Evolutionary conservation across 1,140 invertebrate species (phyloP).

Genomic region (Pinna nobilis): DNA sequence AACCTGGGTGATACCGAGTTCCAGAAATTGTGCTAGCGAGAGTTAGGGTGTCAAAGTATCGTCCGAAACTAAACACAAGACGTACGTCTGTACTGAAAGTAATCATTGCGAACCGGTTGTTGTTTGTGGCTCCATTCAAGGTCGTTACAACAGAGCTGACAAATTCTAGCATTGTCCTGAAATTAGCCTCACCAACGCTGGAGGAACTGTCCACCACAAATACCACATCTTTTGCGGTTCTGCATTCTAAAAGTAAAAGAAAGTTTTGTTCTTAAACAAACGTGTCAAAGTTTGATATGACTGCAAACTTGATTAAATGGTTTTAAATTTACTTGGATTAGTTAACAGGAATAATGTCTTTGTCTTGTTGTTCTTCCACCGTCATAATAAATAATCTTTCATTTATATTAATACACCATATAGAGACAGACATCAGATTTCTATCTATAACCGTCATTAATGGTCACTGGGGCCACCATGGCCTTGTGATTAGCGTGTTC

Average conservation of each 20-base stretch:
- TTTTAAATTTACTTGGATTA: no score
- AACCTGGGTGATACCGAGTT: constrained; percentile 59
- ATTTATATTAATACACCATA: no score
- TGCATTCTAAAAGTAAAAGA: constrained; percentile 53
- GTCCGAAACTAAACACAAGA: constrained; percentile 60
- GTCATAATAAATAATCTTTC: no score
- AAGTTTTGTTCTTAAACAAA: no score
- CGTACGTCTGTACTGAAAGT: constrained; percentile 59
- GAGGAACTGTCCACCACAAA: constrained; percentile 66
- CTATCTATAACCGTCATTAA: no score
- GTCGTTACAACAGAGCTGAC: constrained; percentile 52
- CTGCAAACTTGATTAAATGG: no score
- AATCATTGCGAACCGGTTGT: constrained; percentile 61
- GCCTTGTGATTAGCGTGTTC: no score
- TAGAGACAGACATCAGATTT: no score
- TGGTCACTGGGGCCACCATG: no score
- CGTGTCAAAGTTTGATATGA: no score
- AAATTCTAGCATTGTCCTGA: constrained; percentile 54
- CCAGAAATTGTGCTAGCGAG: constrained; percentile 63
- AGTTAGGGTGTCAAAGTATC: constrained; percentile 45
- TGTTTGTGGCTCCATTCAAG: constrained; percentile 57
- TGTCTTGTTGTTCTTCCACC: no score
- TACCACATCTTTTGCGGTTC: constrained; percentile 58
- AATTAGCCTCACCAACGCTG: constrained; percentile 64
- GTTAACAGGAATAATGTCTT: no score